A percentile compares a stretch with the other conserved stretches of the same genome.
Conservation (phyloP, 2,797 vertebrate genomes). For the Ispidina lecontei region DNA sequence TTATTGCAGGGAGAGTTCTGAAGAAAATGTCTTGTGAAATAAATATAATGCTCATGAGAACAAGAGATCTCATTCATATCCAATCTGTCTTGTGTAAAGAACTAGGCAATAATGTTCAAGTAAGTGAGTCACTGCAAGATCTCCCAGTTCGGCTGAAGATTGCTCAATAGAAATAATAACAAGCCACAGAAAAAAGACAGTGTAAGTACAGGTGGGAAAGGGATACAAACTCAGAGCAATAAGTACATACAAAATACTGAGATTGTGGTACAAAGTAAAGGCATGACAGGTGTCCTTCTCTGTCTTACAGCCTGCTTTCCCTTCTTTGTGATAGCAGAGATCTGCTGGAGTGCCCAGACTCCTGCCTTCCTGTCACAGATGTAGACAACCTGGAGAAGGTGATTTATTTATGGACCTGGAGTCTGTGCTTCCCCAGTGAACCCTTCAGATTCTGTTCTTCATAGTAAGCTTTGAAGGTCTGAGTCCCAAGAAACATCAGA, state of each 20-base stretch:
- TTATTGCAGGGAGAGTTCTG: constrained; percentile 69
- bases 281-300: not conserved
- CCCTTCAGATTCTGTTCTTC: not conserved
- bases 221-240: constrained; percentile 39
- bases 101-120: constrained; percentile 75
- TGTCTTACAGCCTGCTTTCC: not conserved
- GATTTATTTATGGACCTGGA: not conserved
- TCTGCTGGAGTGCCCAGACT: not conserved
- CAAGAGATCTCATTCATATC: constrained; percentile 65
- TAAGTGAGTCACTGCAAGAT: constrained; percentile 67
- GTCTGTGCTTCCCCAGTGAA: not conserved
- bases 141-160: constrained; percentile 62
- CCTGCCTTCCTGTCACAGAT: not conserved
- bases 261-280: constrained; percentile 30
- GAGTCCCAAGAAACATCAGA: not conserved
- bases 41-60: constrained; percentile 69
- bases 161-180: constrained; percentile 68
- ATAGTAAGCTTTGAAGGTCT: not conserved
- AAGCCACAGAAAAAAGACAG: constrained; percentile 64
- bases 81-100: constrained; percentile 79
- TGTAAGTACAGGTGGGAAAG: constrained; percentile 49
- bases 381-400: not conserved
- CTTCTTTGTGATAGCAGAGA: not conserved
- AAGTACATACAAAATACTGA: constrained; percentile 13
- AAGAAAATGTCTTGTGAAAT: constrained; percentile 73